Evolutionary conservation across 2,888 invertebrate genomes (phyloP).

Genomic region (Alitta virens): DNA sequence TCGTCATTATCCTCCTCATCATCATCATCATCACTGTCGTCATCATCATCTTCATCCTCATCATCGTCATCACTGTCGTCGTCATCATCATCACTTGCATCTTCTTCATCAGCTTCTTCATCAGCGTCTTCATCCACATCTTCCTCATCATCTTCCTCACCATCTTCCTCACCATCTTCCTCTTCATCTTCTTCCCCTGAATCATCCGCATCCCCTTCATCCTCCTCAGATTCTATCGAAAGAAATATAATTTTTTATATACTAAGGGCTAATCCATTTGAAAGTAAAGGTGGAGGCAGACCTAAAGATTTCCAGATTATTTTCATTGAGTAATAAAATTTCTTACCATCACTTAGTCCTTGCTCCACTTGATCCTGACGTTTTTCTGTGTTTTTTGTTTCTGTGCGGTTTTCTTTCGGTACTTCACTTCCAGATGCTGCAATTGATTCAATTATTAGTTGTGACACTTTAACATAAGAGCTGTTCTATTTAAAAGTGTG

Average conservation of each 20-base stretch:
- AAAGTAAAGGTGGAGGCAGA: too few species aligned
- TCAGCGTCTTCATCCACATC: background rate
- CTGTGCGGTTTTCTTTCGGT: too few species aligned
- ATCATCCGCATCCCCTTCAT: background rate
- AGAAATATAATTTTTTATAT: background rate
- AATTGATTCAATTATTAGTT: too few species aligned
- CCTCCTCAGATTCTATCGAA: background rate
- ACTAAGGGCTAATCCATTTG: too few species aligned
- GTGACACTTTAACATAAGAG: too few species aligned
- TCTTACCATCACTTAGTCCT: too few species aligned
- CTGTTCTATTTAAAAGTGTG: too few species aligned
- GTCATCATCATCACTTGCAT: background rate
- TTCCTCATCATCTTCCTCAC: background rate
- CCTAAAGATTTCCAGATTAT: too few species aligned
- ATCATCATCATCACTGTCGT: background rate
- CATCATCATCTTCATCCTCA: constrained; percentile 6
- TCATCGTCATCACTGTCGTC: constrained; percentile 5
- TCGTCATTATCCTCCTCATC: background rate
- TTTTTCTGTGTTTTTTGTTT: too few species aligned
- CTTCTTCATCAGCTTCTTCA: background rate
- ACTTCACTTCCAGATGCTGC: too few species aligned
- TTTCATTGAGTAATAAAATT: too few species aligned
- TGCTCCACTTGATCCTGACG: too few species aligned
- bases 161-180: background rate
- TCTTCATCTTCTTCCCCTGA: background rate